Evolutionary conservation across 2,113 vertebrate species (phyloP), one percentile per base, ranked within the genome.

Genomic region (Saguinus imperator): DNA sequence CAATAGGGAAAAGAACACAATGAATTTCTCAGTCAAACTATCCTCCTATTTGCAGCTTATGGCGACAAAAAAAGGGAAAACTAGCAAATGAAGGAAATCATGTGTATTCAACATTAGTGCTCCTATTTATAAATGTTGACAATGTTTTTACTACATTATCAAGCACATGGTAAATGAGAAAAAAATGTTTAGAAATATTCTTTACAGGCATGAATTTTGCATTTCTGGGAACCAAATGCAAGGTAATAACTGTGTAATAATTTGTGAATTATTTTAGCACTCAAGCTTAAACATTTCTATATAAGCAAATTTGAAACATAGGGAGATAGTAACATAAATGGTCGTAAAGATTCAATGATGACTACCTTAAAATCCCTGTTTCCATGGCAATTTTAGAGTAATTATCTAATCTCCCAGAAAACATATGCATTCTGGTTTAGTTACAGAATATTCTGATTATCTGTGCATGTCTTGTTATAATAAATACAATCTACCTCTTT

Each of bases 391-490:
- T 97, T 95, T 66, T 57, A 50, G 17, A 89, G 52, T 96, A 97
- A 98, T 98, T 97, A 97, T 96, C 93, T 98, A 61, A 88, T 97
- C 55, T 96, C n/a, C 66, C 48, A 86, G 85, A 91, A 98, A 97
- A 95, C 66, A 86, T 80, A 75, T 89, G 96, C 91, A 97, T 96
- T 94, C 68, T 50, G 35, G 73, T 66, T 97, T 96, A 95, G 85
- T 94, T 95, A 94, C 79, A 86, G 68, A 94, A 94, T 96, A 91
- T 91, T 91, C 61, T 95, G 80, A 97, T 92, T 96, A 91, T 86
- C 81, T 95, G 81, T 96, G 45, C 72, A 23, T 91, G 66, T 79
- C 81, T 92, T 45, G 40, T 64, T 91, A 93, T 77, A 73, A 72
- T 76, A 90, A 88, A 95, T 85, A 45, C 52, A 72, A 40, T 18